Conservation (phyloP, 2,113 vertebrate species). For the Planiliza haematocheilus region DNA sequence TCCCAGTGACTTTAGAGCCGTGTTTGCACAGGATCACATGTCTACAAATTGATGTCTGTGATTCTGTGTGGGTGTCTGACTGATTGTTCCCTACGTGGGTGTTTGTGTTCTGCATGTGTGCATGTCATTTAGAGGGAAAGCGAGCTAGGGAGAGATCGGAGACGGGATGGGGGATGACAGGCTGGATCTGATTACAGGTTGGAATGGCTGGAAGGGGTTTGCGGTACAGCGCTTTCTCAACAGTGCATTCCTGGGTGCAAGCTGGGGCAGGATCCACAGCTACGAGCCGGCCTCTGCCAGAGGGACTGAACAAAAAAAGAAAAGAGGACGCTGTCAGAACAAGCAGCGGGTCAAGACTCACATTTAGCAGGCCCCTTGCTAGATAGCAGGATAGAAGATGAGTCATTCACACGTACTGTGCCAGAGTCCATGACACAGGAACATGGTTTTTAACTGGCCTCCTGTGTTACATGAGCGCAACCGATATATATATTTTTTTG, state of each 20-base stretch:
- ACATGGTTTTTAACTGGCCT: conserved; percentile 39
- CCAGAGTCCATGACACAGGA: conserved; percentile 23
- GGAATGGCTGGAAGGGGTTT: conserved; percentile 81
- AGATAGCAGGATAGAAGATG: conserved; percentile 59
- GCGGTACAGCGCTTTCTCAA: conserved; percentile 81
- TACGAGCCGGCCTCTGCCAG: conserved; percentile 63
- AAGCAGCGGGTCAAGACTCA: conserved; percentile 58
- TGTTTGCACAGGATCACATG: conserved; percentile 56
- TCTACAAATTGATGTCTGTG: conserved; percentile 62
- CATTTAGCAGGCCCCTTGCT: conserved; percentile 53
- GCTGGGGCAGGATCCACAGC: conserved; percentile 69
- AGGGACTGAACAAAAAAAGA: conserved; percentile 49
- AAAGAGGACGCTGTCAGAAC: conserved; percentile 45
- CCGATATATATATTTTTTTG: conserved; percentile 34
- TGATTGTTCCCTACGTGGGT: conserved; percentile 52
- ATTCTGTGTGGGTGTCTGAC: conserved; percentile 60
- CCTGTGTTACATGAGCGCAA: too few relatives aligned
- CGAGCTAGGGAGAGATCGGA: neutral
- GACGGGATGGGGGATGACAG: conserved; percentile 65
- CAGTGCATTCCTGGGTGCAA: conserved; percentile 81
- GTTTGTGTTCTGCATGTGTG: conserved; percentile 66
- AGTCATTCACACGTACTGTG: conserved; percentile 54
- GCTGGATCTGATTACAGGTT: conserved; percentile 84
- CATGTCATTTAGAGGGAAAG: conserved; percentile 52
- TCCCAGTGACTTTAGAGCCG: conserved; percentile 12